Evolutionary conservation across 1,140 invertebrate genomes (phyloP).

Genomic region (Diabrotica virgifera): DNA sequence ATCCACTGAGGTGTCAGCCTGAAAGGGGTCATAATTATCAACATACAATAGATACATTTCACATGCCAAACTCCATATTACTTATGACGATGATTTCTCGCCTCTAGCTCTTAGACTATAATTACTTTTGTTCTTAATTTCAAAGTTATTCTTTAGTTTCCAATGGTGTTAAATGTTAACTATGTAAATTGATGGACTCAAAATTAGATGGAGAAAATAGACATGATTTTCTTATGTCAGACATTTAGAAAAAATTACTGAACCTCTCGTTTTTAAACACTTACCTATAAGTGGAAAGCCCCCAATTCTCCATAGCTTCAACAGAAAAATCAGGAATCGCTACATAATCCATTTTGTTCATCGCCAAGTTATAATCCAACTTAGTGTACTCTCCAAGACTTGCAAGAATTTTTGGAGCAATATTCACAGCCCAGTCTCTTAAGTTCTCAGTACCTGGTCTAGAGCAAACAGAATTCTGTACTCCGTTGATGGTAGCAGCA

Average conservation of each 20-base stretch:
- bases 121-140: no score
- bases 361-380: conserved; percentile 22
- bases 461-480: conserved; percentile 36
- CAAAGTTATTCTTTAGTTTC: no score
- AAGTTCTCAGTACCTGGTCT: conserved; percentile 7
- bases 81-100: no score
- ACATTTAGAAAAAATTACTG: no score
- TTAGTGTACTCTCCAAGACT: conserved; percentile 22
- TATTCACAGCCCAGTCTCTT: conserved; percentile 22
- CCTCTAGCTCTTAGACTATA: no score
- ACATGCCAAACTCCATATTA: no score
- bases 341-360: conserved; percentile 26
- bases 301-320: conserved; percentile 96
- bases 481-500: conserved; percentile 47
- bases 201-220: no score
- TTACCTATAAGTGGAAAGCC: conserved; percentile 71
- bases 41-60: no score
- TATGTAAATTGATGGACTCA: no score
- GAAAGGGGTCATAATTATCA: no score
- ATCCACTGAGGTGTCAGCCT: no score
- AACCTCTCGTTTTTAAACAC: background rate
- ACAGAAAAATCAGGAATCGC: conserved; percentile 93
- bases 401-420: conserved; percentile 16
- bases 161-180: no score
- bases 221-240: background rate